Base-by-base conservation (phyloP, 2,113 vertebrate species). In the Nanorana parkeri region DNA sequence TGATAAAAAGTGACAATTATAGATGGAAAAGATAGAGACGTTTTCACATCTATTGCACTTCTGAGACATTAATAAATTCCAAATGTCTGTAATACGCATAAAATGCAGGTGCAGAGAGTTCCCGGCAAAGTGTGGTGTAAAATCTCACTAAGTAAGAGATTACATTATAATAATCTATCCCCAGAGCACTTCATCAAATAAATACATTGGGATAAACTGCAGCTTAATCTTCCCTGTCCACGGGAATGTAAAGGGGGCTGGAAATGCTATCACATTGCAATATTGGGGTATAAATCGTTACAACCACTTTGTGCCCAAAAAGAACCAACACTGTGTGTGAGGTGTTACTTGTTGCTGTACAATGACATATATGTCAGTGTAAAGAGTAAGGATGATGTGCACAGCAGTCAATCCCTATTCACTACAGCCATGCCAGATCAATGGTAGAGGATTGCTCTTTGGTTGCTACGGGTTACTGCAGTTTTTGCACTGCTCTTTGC, bases 81-180 rank as follows among this genome's bases (percentile, higher is more conserved):
- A 72, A 71, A 72, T 72, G 68, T 61, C 79, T 73, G 60, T 36
- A 68, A 74, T 17, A 24, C 60, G 26, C 68, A 81, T 74, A 29
- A 74, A 74, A 73, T 64, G 6, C 79, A 81, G 79, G 79, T 81
- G 79, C 79, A 81, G 47, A 81, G 32, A 52, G 56, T 81, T 63
- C 51, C 68, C 17, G 7, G 78, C 65, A 52, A 81, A 72, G 56
- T 72, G 65, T 24, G 68, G 26, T 55, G 61, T 63, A 80, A 72
- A 80, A 80, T 28, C 32, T 72, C 17, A 29, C 78, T 55, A 54
- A 55, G 52, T 55, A 51, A 67, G 64, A 64, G 68, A 73, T 81
- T 65, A 65, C 58, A 81, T 74, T 56, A 81, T 66, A 73, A 81
- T 81, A 74, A 73, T 74, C 26, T 65, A 52, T 66, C 79, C 61